These are phyloP conservation scores for Xerus inauris DNA, from an alignment of 2,113 vertebrate genomes.

Conservation along the genomic window DNA sequence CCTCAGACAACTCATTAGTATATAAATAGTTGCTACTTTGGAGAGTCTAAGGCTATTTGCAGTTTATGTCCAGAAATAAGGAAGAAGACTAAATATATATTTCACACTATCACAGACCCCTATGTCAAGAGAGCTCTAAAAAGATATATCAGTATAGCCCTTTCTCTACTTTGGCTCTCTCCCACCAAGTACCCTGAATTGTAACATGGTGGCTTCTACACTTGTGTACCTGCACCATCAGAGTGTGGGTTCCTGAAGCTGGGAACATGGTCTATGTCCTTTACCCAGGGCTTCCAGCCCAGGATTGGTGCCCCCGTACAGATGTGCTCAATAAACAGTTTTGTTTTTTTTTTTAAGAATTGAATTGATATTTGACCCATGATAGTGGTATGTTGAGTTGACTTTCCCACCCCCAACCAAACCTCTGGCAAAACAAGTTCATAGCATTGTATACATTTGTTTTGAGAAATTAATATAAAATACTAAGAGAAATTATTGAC, in stretches of 20 bases:
- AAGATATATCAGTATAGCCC: not conserved
- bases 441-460: not conserved
- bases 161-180: not conserved
- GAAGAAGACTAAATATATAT: not conserved
- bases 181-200: accelerated
- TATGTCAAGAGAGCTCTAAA: not conserved
- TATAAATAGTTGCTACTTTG: not conserved
- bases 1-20: not conserved
- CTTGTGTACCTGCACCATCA: not conserved
- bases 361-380: not conserved
- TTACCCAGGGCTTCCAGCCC: not conserved
- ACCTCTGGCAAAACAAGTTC: not conserved
- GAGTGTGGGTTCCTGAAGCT: not conserved
- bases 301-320: not conserved
- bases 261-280: not conserved
- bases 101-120: not conserved
- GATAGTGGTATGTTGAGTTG: not conserved
- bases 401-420: not conserved
- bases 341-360: not conserved
- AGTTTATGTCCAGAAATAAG: not conserved
- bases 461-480: slow-evolving; percentile 48
- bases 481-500: not conserved
- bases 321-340: not conserved
- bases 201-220: not conserved
- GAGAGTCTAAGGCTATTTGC: not conserved